These are phyloP conservation scores for Anas acuta DNA, from an alignment of 2,797 vertebrate species.

Conservation along the genomic window DNA sequence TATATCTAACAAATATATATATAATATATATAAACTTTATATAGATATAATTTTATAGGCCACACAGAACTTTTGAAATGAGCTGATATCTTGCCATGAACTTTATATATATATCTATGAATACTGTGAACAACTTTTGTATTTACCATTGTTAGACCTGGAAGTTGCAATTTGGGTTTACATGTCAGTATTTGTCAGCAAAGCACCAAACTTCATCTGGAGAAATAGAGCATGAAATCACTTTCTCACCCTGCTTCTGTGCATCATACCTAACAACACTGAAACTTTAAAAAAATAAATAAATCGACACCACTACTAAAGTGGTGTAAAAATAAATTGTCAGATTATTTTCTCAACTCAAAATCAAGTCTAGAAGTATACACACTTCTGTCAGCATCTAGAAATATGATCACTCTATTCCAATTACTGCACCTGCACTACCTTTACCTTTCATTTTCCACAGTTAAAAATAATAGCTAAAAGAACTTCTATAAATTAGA, in stretches of 20 bases:
- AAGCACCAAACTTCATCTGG: conserved; percentile 61
- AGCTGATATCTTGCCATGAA: background rate
- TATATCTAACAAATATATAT: too few relatives aligned
- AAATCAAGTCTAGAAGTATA: conserved; percentile 47
- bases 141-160: conserved; percentile 31
- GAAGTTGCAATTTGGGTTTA: conserved; percentile 33
- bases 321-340: conserved; percentile 67
- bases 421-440: background rate
- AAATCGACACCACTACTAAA: conserved; percentile 48
- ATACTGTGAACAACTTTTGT: background rate
- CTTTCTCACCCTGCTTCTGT: conserved; percentile 64
- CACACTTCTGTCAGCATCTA: background rate
- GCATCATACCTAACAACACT: conserved; percentile 63
- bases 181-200: conserved; percentile 43
- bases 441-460: conserved; percentile 17
- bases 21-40: too few relatives aligned
- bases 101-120: background rate
- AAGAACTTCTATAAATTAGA: background rate
- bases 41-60: background rate
- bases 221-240: conserved; percentile 76
- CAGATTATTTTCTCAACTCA: conserved; percentile 72
- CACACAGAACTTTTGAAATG: background rate
- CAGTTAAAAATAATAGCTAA: conserved; percentile 7
- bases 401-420: conserved; percentile 17
- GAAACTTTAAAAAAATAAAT: conserved; percentile 22